Evolutionary conservation across 2,113 vertebrate species (phyloP).

Genomic region (Bufo bufo): DNA sequence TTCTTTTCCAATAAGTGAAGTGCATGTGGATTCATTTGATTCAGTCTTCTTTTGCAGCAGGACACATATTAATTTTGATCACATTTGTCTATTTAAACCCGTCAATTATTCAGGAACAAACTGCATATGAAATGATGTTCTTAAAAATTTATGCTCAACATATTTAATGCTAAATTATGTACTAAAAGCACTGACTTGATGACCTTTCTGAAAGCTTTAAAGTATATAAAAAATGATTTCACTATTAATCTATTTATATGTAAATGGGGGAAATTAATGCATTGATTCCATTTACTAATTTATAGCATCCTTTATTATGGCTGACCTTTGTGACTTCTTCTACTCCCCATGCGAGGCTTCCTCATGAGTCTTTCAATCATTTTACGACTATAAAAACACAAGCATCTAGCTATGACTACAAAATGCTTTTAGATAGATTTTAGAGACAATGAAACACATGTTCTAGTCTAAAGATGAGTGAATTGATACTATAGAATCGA

Average conservation of each 20-base stretch:
- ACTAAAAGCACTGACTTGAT: slow-evolving; percentile 75
- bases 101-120: slow-evolving; percentile 47
- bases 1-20: neutral
- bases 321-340: slow-evolving; percentile 77
- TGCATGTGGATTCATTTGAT: neutral
- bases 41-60: neutral
- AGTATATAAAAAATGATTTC: slow-evolving; percentile 77
- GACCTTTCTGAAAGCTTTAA: slow-evolving; percentile 78
- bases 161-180: slow-evolving; percentile 66
- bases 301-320: slow-evolving; percentile 73
- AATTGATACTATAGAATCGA: too few species aligned
- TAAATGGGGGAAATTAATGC: slow-evolving; percentile 82
- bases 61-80: slow-evolving; percentile 10
- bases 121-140: slow-evolving; percentile 22
- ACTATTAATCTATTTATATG: slow-evolving; percentile 82
- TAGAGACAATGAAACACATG: too few species aligned
- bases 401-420: slow-evolving; percentile 16
- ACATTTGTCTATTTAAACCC: slow-evolving; percentile 24
- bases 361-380: slow-evolving; percentile 64
- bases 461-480: too few species aligned
- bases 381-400: slow-evolving; percentile 69
- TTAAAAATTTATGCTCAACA: slow-evolving; percentile 30
- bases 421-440: too few species aligned
- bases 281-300: slow-evolving; percentile 80
- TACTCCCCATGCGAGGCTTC: slow-evolving; percentile 65